These are phyloP conservation scores for Aleiodes leptofemur DNA, from an alignment of 2,888 invertebrate genomes.

Conservation along the genomic window DNA sequence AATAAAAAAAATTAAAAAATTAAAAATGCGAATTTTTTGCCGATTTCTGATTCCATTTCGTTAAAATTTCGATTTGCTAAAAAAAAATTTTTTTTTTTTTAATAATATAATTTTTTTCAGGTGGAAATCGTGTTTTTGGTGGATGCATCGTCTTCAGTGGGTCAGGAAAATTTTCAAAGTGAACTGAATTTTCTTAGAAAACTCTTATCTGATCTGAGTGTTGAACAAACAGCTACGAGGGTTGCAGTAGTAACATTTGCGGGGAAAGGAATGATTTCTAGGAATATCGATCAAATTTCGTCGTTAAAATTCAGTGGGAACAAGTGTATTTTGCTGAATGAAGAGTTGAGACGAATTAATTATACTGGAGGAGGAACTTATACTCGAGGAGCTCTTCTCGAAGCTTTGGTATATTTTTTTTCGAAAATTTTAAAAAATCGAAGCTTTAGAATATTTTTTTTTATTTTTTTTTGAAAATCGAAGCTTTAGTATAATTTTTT, in stretches of 20 bases:
- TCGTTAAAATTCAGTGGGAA: constrained; percentile 76
- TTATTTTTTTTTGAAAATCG: too few species aligned
- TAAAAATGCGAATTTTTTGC: too few species aligned
- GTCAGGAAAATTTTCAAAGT: constrained; percentile 80
- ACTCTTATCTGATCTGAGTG: constrained; percentile 81
- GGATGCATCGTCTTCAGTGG: constrained; percentile 84
- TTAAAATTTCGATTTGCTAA: too few species aligned
- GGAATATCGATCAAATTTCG: constrained; percentile 81
- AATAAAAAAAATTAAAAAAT: too few species aligned
- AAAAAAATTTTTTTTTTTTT: not conserved
- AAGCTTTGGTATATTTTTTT: constrained; percentile 77
- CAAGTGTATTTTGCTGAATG: constrained; percentile 81
- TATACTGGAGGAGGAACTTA: constrained; percentile 83
- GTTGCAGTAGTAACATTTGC: constrained; percentile 82
- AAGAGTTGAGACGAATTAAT: constrained; percentile 78
- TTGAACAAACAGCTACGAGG: constrained; percentile 80
- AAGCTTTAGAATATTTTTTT: too few species aligned
- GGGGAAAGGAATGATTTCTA: constrained; percentile 78
- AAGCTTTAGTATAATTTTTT: too few species aligned
- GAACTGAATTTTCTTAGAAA: constrained; percentile 83
- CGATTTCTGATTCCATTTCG: too few species aligned
- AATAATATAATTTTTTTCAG: constrained; percentile 55
- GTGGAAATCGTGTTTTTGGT: constrained; percentile 82
- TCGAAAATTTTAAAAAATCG: not conserved
- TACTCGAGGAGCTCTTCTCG: constrained; percentile 82